Conservation (phyloP, 2,888 invertebrate species). For the Trisateles emortualis region DNA sequence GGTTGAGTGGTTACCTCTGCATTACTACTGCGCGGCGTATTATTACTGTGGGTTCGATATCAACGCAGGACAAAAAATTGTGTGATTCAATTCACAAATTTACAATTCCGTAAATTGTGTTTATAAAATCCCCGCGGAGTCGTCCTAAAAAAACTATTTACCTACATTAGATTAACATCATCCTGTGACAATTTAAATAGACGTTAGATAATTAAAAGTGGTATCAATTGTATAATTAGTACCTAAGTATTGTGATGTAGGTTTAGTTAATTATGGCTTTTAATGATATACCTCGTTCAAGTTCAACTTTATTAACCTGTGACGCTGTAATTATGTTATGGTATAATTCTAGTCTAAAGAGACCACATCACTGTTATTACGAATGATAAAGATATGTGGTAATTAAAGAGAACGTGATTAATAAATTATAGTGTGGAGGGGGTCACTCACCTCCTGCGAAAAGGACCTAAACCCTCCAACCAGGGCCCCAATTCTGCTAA, state of each 20-base stretch:
- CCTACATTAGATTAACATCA: background rate
- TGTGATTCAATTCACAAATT: too few species aligned
- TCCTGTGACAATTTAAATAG: background rate
- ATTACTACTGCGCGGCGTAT: too few species aligned
- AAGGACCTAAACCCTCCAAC: too few species aligned
- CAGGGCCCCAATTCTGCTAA: too few species aligned
- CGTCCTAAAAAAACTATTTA: background rate
- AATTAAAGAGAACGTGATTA: background rate
- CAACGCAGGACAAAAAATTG: too few species aligned
- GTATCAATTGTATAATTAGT: constrained; percentile 6
- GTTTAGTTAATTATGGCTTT: constrained; percentile 25
- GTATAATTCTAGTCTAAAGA: constrained; percentile 14
- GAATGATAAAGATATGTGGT: background rate
- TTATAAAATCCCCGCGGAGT: too few species aligned
- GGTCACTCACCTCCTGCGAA: too few species aligned
- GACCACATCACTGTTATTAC: background rate
- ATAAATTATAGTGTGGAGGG: too few species aligned
- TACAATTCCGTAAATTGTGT: too few species aligned
- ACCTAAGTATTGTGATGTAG: constrained; percentile 1
- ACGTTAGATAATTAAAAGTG: constrained; percentile 13
- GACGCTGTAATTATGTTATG: constrained; percentile 28
- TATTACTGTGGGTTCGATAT: too few species aligned
- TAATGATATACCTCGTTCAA: constrained; percentile 9
- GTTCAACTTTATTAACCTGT: constrained; percentile 25
- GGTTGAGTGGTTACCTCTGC: too few species aligned